These are phyloP conservation scores for Scolopax bukidnonensis DNA, from an alignment of 2,797 vertebrate species.

Conservation along the genomic window DNA sequence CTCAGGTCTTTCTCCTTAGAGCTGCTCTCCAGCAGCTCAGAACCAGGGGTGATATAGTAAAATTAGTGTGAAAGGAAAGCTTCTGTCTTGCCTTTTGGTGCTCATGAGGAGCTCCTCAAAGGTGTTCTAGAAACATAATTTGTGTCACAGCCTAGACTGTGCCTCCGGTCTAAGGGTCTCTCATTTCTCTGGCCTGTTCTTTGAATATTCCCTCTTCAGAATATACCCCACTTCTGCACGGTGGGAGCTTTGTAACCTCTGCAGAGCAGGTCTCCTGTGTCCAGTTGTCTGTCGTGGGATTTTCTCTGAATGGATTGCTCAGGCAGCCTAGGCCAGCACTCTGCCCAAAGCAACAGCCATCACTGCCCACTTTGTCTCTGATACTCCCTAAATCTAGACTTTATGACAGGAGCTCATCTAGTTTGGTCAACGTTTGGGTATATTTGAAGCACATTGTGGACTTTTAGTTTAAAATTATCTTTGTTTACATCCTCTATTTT, in stretches of 20 bases:
- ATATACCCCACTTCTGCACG: accelerated
- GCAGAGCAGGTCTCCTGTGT: background rate
- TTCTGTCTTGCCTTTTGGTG: background rate
- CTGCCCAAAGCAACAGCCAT: background rate
- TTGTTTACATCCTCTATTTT: background rate
- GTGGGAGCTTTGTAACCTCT: background rate
- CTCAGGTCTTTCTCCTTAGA: too few species aligned
- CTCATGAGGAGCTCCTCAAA: background rate
- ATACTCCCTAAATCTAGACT: background rate
- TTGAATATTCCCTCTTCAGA: background rate
- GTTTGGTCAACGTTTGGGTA: background rate
- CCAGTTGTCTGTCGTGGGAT: accelerated
- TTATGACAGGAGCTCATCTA: background rate
- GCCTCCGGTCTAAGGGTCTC: background rate
- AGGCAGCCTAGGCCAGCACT: background rate
- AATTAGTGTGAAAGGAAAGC: background rate
- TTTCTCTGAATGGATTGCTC: background rate
- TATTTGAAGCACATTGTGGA: background rate
- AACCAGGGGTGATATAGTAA: background rate
- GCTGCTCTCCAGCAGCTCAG: too few species aligned
- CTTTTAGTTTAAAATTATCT: background rate
- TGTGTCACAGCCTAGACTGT: background rate
- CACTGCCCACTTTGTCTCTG: background rate
- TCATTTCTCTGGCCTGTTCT: background rate
- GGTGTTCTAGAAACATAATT: too few species aligned